phyloP scores from a whole-genome alignment of 2,888 invertebrate genomes.

The Cosmorhoe ocellata region DNA sequence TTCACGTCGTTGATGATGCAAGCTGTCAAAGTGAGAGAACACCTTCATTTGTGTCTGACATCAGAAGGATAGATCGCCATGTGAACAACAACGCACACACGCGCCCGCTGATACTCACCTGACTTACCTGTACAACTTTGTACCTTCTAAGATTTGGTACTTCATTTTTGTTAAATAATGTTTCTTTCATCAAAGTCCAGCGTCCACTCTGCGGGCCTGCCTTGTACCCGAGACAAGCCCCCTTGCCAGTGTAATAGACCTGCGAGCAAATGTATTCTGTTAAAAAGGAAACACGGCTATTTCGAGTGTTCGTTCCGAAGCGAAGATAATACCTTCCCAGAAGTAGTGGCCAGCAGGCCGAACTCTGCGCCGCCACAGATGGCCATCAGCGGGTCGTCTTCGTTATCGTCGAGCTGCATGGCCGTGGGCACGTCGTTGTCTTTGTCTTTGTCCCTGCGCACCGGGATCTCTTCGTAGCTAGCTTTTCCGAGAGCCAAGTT shows the following conservation, averaged over 20 bases:
- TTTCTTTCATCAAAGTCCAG: slow-evolving; percentile 84
- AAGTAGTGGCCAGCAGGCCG: slow-evolving; percentile 90
- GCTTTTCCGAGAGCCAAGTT: slow-evolving; percentile 67
- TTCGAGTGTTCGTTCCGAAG: too few relatives aligned
- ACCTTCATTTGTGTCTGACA: neutral
- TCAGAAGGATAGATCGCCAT: too few relatives aligned
- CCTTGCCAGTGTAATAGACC: slow-evolving; percentile 94
- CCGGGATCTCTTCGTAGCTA: slow-evolving; percentile 63
- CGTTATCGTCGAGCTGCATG: slow-evolving; percentile 81
- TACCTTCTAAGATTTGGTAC: slow-evolving; percentile 60
- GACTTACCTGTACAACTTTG: slow-evolving; percentile 63
- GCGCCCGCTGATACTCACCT: slow-evolving; percentile 8
- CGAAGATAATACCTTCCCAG: slow-evolving; percentile 86
- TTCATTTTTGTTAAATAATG: slow-evolving; percentile 64
- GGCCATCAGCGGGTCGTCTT: slow-evolving; percentile 90
- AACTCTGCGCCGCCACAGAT: slow-evolving; percentile 96
- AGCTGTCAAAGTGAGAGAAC: neutral
- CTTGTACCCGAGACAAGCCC: slow-evolving; percentile 93
- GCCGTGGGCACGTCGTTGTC: slow-evolving; percentile 78
- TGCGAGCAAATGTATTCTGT: slow-evolving; percentile 29
- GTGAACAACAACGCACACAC: too few relatives aligned
- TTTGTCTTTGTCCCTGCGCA: slow-evolving; percentile 55
- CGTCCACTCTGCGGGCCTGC: slow-evolving; percentile 78
- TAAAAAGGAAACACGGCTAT: neutral
- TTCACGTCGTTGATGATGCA: neutral